phyloP scores from a whole-genome alignment of 2,888 invertebrate genomes.

The Euclidia mi region DNA sequence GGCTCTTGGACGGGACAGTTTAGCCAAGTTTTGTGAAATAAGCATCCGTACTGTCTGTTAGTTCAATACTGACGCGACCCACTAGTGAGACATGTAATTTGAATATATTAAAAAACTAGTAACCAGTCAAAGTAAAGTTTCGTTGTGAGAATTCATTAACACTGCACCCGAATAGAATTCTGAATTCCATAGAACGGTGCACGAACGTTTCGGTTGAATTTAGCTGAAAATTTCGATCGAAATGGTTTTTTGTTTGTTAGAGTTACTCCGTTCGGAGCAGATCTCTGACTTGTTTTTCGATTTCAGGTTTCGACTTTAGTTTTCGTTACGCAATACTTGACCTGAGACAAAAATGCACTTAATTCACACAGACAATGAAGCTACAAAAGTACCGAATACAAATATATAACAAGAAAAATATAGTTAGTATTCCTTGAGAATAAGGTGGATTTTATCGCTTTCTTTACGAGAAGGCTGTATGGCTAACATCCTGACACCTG shows the following conservation, averaged over 20 bases:
- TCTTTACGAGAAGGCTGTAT: background rate
- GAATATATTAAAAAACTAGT: conserved; percentile 67
- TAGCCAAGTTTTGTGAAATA: conserved; percentile 53
- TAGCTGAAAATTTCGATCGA: conserved; percentile 79
- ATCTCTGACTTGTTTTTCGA: conserved; percentile 70
- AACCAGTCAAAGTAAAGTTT: conserved; percentile 61
- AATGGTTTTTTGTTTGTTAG: conserved; percentile 75
- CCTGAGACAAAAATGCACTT: background rate
- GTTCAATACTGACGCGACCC: conserved; percentile 27
- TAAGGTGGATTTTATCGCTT: too few relatives aligned
- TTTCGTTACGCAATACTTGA: background rate
- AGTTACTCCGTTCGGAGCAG: conserved; percentile 66
- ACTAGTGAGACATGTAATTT: conserved; percentile 59
- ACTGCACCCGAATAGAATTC: conserved; percentile 74
- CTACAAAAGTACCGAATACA: too few relatives aligned
- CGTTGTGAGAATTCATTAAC: conserved; percentile 75
- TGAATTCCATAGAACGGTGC: conserved; percentile 79
- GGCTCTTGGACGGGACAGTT: conserved; percentile 52
- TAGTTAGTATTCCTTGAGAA: background rate
- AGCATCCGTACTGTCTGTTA: conserved; percentile 43
- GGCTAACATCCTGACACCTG: too few relatives aligned
- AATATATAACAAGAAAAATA: too few relatives aligned
- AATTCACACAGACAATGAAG: background rate
- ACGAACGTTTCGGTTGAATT: conserved; percentile 70
- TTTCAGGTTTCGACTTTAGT: conserved; percentile 35